A percentile compares a stretch with the other conserved stretches of the same genome.
Evolutionary conservation across 2,113 vertebrate species (phyloP).

Genomic region (Lanius collurio): DNA sequence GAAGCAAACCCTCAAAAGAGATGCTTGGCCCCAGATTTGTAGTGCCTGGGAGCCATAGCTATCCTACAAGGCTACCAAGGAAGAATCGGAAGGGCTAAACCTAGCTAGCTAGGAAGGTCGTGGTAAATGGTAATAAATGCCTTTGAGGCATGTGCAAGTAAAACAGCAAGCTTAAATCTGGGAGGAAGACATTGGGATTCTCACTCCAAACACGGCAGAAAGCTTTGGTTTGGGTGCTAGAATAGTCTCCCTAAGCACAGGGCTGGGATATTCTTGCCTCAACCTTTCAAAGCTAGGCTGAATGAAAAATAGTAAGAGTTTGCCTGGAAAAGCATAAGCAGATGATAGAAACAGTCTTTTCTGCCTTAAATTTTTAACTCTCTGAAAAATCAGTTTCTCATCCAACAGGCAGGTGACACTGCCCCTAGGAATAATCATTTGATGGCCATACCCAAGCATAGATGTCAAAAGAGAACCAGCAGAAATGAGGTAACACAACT

Average conservation of each 20-base stretch:
- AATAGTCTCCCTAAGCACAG: neutral
- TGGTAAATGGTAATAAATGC: neutral
- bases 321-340: neutral
- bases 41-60: neutral
- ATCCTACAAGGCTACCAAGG: neutral
- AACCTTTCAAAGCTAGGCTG: neutral
- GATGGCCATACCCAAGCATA: fast-evolving
- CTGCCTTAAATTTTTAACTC: neutral
- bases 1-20: neutral
- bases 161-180: neutral
- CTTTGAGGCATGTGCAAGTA: neutral
- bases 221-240: neutral
- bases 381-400: neutral
- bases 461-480: neutral
- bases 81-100: neutral
- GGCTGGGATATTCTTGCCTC: neutral
- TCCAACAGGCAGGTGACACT: neutral
- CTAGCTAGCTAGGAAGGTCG: neutral
- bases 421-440: neutral
- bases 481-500: neutral
- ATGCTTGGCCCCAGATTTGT: neutral
- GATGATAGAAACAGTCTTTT: neutral
- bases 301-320: neutral
- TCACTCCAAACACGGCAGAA: neutral
- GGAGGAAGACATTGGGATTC: neutral